These are phyloP conservation scores for Gymnocephalus cernua DNA, from an alignment of 2,113 vertebrate genomes.

Conservation along the genomic window DNA sequence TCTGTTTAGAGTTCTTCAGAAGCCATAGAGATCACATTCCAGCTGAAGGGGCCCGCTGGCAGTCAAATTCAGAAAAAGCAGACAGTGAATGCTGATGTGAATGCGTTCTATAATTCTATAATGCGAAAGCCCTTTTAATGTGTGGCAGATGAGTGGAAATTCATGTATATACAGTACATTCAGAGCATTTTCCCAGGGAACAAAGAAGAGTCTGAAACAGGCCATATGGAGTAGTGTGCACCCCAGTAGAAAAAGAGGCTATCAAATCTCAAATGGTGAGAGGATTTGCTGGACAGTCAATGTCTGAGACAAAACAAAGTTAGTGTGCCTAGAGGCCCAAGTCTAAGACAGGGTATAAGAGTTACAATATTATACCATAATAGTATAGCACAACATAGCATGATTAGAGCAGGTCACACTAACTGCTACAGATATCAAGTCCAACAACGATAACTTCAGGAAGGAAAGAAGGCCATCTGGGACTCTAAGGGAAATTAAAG, in stretches of 20 bases:
- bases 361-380: background rate
- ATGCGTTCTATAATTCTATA: slow-evolving; percentile 51
- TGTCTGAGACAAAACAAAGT: slow-evolving; percentile 7
- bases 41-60: slow-evolving; percentile 44
- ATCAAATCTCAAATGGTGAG: slow-evolving; percentile 28
- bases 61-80: slow-evolving; percentile 22
- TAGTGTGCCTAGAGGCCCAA: background rate
- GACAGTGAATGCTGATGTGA: slow-evolving; percentile 52
- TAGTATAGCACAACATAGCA: background rate
- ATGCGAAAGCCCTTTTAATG: slow-evolving; percentile 50
- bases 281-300: slow-evolving; percentile 2
- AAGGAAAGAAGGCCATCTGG: slow-evolving; percentile 59
- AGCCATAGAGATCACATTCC: slow-evolving; percentile 52
- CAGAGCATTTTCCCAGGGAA: slow-evolving; percentile 39
- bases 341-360: slow-evolving; percentile 8
- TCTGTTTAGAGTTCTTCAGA: slow-evolving; percentile 28
- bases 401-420: slow-evolving; percentile 28
- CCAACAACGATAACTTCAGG: slow-evolving; percentile 36
- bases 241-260: slow-evolving; percentile 19
- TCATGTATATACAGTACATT: slow-evolving; percentile 45
- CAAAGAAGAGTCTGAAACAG: slow-evolving; percentile 27
- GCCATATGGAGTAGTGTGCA: slow-evolving; percentile 26
- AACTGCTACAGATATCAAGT: slow-evolving; percentile 41
- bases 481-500: slow-evolving; percentile 59
- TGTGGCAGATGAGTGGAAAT: slow-evolving; percentile 62